A percentile compares a stretch with the other conserved stretches of the same genome.
These are phyloP conservation scores for Syrrhaptes paradoxus DNA, from an alignment of 2,113 vertebrate species.

Conservation along the genomic window DNA sequence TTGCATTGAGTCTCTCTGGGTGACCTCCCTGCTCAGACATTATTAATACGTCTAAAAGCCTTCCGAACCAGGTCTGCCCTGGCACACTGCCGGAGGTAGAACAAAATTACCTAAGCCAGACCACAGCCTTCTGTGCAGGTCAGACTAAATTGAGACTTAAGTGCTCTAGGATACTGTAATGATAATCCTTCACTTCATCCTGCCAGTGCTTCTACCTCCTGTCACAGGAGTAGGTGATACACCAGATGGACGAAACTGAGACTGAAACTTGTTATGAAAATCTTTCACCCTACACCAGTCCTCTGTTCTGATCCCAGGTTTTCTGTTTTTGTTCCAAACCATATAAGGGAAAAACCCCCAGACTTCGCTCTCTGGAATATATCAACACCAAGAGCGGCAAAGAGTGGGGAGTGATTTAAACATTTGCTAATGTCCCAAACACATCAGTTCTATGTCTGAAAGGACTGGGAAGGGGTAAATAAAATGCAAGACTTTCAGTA, in stretches of 20 bases:
- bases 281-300: fast-evolving
- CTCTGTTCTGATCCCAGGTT: neutral
- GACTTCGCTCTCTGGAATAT: neutral
- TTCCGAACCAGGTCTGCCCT: neutral
- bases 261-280: neutral
- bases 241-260: neutral
- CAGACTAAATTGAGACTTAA: neutral
- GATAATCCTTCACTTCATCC: neutral
- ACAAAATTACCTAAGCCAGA: neutral
- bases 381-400: neutral
- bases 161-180: neutral
- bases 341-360: neutral
- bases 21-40: neutral
- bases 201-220: neutral
- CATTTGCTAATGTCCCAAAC: neutral
- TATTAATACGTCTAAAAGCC: neutral
- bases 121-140: neutral
- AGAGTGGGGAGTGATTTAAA: fast-evolving
- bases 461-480: neutral
- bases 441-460: neutral
- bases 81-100: neutral
- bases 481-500: neutral
- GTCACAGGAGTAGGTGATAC: fast-evolving
- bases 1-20: neutral
- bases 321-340: neutral